Evolutionary conservation across 2,888 invertebrate genomes (phyloP), one percentile per base, ranked within the genome.

Genomic region (Schrankia costaestrigalis): DNA sequence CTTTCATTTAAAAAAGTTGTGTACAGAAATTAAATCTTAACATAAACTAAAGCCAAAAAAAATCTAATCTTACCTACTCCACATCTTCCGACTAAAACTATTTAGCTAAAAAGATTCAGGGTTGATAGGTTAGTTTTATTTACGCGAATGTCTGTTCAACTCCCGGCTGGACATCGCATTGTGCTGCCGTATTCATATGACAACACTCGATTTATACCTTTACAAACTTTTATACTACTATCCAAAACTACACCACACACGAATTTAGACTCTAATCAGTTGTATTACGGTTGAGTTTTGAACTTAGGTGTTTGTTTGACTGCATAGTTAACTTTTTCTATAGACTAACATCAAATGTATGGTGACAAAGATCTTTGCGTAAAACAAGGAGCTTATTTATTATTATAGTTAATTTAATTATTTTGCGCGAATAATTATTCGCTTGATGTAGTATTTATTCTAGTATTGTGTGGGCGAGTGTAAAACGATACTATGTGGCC

Each of bases 141-240:
- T 63, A 50, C 59, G 57, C 57, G 59, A 67, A 46, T 47, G 34
- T 46, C 27, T 32, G 18, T 45, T 63, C 57, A 51, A 54, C 36
- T 52, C 54, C 56, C 53, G 42, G 32, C 46, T 50, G 58, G 78
- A 76, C 79, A 75, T 56, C 40, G 66, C 76, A 78, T 80, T 81
- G 80, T 81, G 50, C 55, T 56, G 53, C 63, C 59, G 77, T 80
- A 82, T 82, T 80, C 80, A 81, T 78, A 80, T 78, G 81, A 72
- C 81, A 79, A 71, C 68, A 70, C 70, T 66, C 65, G 68, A 82
- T 80, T 80, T 82, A 82, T 82, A 63, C 50, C 64, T 60, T 53
- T 34, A 60, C 71, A 49, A 67, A 50, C 40, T n/a, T 40, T 50
- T 50, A 24, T 9, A 1, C 25, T 1, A 4, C 37, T 26, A 5